Percentiles rank a stretch among this genome's conserved stretches.
Conservation (phyloP, 1,140 invertebrate genomes). For the Calephelis virginiensis region DNA sequence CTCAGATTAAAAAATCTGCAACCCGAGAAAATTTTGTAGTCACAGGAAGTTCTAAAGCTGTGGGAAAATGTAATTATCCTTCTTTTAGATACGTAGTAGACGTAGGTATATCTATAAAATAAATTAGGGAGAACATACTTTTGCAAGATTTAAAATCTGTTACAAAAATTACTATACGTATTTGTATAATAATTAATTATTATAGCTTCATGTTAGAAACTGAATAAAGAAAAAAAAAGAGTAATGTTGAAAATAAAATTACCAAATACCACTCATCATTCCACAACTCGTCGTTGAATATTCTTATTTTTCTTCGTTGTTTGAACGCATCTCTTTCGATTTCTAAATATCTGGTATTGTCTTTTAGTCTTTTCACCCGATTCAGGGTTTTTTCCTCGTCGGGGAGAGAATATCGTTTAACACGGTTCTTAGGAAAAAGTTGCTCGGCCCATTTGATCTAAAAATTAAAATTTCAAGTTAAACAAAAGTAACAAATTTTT, state of each 20-base stretch:
- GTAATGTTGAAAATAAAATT: slow-evolving; percentile 45
- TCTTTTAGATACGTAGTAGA: no score
- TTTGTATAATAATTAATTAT: no score
- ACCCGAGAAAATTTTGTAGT: no score
- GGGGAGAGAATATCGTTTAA: slow-evolving; percentile 78
- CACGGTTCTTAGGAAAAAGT: slow-evolving; percentile 80
- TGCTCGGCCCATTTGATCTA: slow-evolving; percentile 85
- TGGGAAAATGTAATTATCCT: no score
- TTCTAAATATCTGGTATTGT: slow-evolving; percentile 27
- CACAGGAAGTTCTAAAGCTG: no score
- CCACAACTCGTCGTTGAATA: slow-evolving; percentile 93
- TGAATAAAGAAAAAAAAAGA: neutral
- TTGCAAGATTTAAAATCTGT: no score
- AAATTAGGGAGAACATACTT: no score
- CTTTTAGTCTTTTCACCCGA: slow-evolving; percentile 60
- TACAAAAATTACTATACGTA: no score
- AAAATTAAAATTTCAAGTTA: neutral
- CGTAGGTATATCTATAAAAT: no score
- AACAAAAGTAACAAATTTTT: no score
- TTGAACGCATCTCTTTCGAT: neutral
- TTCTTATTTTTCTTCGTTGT: slow-evolving; percentile 14
- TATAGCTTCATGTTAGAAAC: no score
- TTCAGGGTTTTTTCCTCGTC: slow-evolving; percentile 43
- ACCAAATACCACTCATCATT: slow-evolving; percentile 95
- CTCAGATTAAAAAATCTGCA: no score